Conservation (phyloP, 2,888 invertebrate genomes). For the Mylabris sibirica region DNA sequence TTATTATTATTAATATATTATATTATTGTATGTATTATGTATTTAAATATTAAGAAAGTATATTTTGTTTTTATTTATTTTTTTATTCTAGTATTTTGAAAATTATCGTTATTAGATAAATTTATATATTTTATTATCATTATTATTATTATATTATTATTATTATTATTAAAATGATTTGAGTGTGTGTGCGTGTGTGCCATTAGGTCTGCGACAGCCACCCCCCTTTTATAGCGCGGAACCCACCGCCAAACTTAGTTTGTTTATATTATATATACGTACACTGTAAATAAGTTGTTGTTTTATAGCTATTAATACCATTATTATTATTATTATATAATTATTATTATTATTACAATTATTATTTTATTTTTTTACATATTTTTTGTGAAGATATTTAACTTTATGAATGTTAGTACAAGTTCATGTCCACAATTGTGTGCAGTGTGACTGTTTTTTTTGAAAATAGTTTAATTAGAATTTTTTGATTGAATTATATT, state of each 20-base stretch:
- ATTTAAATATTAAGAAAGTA: constrained; percentile 53
- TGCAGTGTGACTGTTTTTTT: constrained; percentile 61
- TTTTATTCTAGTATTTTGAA: constrained; percentile 59
- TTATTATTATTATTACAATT: constrained; percentile 59
- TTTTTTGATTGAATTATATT: constrained; percentile 60
- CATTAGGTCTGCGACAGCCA: constrained; percentile 50
- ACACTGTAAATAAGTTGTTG: constrained; percentile 63
- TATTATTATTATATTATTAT: constrained; percentile 46
- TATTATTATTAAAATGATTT: constrained; percentile 38
- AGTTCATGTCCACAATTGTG: constrained; percentile 60
- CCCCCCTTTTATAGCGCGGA: constrained; percentile 33
- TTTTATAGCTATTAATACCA: constrained; percentile 63
- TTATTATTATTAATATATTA: constrained; percentile 45
- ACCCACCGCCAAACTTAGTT: constrained; percentile 53
- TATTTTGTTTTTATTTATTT: constrained; percentile 62
- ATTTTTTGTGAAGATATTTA: constrained; percentile 64
- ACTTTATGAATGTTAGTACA: constrained; percentile 63
- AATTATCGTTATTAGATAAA: constrained; percentile 61
- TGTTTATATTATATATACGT: constrained; percentile 53
- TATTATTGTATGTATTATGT: constrained; percentile 41
- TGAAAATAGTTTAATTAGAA: constrained; percentile 59
- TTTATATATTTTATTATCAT: constrained; percentile 60
- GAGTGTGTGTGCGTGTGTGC: constrained; percentile 12
- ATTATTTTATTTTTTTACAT: constrained; percentile 65
- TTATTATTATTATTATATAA: constrained; percentile 23